Evolutionary conservation across 2,113 vertebrate genomes (phyloP).

Genomic region (Leucosticte australis): DNA sequence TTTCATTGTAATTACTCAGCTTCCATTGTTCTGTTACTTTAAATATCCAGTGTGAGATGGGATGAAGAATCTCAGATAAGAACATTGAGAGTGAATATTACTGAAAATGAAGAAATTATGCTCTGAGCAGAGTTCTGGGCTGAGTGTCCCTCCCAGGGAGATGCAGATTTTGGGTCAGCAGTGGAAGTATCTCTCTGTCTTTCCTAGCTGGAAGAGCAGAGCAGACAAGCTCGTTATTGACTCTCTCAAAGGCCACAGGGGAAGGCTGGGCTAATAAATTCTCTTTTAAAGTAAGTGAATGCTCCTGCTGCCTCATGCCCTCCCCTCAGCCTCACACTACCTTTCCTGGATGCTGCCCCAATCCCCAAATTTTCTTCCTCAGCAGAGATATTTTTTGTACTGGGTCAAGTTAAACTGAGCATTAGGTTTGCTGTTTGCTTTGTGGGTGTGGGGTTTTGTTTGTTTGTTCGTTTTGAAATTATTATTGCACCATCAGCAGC

Average conservation of each 20-base stretch:
- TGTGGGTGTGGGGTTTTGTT: background rate
- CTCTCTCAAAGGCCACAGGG: background rate
- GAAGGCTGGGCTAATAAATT: background rate
- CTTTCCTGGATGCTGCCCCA: background rate
- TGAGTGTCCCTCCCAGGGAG: background rate
- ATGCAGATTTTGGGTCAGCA: background rate
- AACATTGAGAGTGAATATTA: background rate
- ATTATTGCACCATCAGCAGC: background rate
- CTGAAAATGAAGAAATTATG: background rate
- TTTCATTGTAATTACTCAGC: background rate
- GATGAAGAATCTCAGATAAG: background rate
- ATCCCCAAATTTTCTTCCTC: background rate
- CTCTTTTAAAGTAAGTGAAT: background rate
- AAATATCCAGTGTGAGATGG: rapidly evolving
- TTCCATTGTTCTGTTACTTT: background rate
- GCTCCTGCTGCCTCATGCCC: background rate
- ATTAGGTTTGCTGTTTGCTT: background rate
- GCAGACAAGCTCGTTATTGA: background rate
- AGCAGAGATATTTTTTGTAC: background rate
- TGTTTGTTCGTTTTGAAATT: background rate
- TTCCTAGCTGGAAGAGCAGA: background rate
- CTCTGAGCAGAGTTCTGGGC: background rate
- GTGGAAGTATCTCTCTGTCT: background rate
- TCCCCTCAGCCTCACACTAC: background rate
- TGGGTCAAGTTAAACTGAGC: background rate